A percentile compares a stretch with the other conserved stretches of the same genome.
These are phyloP conservation scores for Dorcus hopei DNA, from an alignment of 2,888 invertebrate species.

Conservation along the genomic window DNA sequence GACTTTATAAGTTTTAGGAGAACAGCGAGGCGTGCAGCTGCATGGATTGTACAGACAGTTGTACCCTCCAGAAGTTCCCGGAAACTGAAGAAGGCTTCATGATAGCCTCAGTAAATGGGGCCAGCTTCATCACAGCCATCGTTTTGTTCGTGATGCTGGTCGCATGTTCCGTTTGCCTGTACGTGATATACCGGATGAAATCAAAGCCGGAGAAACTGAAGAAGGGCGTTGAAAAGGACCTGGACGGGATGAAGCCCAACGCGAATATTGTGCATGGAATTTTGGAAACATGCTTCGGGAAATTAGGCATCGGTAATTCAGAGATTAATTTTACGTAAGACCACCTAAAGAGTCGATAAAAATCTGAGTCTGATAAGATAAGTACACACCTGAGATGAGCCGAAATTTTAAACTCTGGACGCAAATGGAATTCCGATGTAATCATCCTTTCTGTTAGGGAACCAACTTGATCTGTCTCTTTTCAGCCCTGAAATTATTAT, in stretches of 20 bases:
- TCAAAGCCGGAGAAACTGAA: too few species aligned
- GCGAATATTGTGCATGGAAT: conserved; percentile 9
- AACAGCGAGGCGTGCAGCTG: conserved; percentile 69
- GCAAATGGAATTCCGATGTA: too few species aligned
- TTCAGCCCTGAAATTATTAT: too few species aligned
- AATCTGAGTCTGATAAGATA: too few species aligned
- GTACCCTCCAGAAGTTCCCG: conserved; percentile 54
- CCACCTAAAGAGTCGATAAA: too few species aligned
- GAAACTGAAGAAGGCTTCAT: conserved; percentile 50
- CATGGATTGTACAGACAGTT: conserved; percentile 67
- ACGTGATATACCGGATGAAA: not conserved
- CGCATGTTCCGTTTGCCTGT: conserved; percentile 2
- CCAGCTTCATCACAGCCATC: conserved; percentile 61
- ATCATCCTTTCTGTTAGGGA: too few species aligned
- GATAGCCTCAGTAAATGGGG: conserved; percentile 61
- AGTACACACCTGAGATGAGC: too few species aligned
- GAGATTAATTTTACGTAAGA: too few species aligned
- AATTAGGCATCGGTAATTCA: conserved; percentile 50
- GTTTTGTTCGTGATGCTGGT: conserved; percentile 44
- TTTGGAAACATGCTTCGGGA: conserved; percentile 47
- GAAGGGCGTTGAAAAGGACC: not conserved
- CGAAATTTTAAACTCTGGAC: too few species aligned
- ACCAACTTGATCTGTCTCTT: too few species aligned
- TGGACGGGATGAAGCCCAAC: not conserved
- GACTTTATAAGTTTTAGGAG: conserved; percentile 38